phyloP scores from a whole-genome alignment of 2,888 invertebrate genomes.

The Pollenia angustigena region DNA sequence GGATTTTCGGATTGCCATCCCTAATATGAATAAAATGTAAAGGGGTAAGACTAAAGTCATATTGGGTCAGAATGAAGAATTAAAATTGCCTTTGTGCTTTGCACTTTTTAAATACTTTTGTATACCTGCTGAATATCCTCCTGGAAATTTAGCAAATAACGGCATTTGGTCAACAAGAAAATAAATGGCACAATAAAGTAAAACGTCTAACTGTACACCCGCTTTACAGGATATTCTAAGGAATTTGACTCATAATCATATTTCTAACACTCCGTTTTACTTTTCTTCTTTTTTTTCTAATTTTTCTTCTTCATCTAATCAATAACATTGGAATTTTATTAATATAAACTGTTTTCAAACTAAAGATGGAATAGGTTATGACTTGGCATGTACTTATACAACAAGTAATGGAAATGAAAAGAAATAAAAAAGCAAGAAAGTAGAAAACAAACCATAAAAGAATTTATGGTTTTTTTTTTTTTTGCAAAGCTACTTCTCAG shows the following conservation, averaged over 20 bases:
- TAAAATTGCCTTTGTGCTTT: too few relatives aligned
- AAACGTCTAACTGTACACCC: background rate
- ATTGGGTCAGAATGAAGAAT: too few relatives aligned
- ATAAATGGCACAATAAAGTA: constrained; percentile 6
- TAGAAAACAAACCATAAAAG: constrained; percentile 55
- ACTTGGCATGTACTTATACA: constrained; percentile 46
- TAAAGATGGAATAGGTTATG: constrained; percentile 66
- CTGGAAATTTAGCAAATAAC: constrained; percentile 4
- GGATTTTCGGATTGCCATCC: too few relatives aligned
- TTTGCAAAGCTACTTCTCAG: constrained; percentile 54
- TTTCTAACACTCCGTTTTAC: constrained; percentile 33
- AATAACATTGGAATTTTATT: constrained; percentile 73
- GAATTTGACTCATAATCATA: constrained; percentile 46
- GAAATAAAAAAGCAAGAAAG: constrained; percentile 5
- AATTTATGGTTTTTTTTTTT: constrained; percentile 55
- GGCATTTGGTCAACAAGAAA: constrained; percentile 30
- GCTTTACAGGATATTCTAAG: background rate
- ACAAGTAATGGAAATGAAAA: constrained; percentile 38
- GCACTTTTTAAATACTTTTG: background rate
- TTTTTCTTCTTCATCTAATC: constrained; percentile 53
- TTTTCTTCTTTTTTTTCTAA: constrained; percentile 20
- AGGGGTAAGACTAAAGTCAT: too few relatives aligned
- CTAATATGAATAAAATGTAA: too few relatives aligned
- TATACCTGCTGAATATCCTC: background rate
- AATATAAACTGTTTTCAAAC: constrained; percentile 60